Evolutionary conservation across 2,113 vertebrate genomes (phyloP), one percentile per base, ranked within the genome.

Genomic region (Artemisiospiza belli): DNA sequence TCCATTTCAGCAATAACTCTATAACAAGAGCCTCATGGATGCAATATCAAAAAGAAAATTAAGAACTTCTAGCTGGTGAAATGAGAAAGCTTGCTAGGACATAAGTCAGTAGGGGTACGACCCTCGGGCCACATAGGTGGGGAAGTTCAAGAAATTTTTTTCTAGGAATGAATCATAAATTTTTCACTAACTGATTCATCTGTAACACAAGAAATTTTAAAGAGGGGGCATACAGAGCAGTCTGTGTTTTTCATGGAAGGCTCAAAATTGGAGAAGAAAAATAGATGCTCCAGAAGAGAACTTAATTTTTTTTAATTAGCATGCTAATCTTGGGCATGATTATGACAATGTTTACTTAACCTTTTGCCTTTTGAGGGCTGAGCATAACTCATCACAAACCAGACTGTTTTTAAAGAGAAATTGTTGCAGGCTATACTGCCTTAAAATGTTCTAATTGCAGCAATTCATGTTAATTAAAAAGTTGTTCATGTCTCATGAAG

Each of bases 181-280:
- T 95, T 94, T 94, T 95, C 44, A 84, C 57, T 87, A 64, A 75
- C 74, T 95, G 96, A 91, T 95, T 97, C 73, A 95, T 94, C 89
- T 61, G n/a, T 79, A 94, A 72, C 15, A 78, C 27, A 61, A 90
- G 76, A 90, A 63, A 89, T 94, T 94, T 94, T 91, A 75, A 94
- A 95, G 89, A 92, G 46, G 66, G 82, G 41, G 27, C 73, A 64
- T 72, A 37, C 39, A 81, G 57, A 92, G 89, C 46, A 69, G 43
- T 35, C 52, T 84, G 37, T 92, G n/a, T 89, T 92, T 68, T 83
- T 89, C 49, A 55, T 7, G 51, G 55, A 93, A 59, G 35, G 8
- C 44, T 92, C 39, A 57, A 72, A 91, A 87, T 5, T 49, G 44
- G 57, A 81, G 61, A 86, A 90, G 47, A 79, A 94, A 91, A 93